Evolutionary conservation across 2,888 invertebrate species (phyloP).

Genomic region (Epicampocera succincta): DNA sequence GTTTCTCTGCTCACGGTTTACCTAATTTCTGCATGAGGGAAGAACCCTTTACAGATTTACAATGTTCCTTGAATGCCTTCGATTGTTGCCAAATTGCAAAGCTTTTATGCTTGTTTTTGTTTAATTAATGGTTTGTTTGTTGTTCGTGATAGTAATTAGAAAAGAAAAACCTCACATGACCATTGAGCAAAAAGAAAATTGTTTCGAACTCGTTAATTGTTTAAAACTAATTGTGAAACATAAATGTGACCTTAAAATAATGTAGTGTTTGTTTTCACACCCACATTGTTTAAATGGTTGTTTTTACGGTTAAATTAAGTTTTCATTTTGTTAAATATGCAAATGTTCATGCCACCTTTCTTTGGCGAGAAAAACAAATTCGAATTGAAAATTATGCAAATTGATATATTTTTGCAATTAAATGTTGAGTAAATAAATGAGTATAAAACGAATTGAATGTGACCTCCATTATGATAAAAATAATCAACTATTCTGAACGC

Average conservation of each 20-base stretch:
- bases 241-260: background rate
- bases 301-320: background rate
- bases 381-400: slow-evolving; percentile 17
- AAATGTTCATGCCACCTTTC: background rate
- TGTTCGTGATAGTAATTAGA: background rate
- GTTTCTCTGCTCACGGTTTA: background rate
- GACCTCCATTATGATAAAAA: too few species aligned
- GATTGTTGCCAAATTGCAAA: background rate
- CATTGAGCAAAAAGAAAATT: slow-evolving; percentile 15
- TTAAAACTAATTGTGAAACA: slow-evolving; percentile 2
- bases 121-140: slow-evolving; percentile 1
- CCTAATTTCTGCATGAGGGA: background rate
- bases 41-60: slow-evolving; percentile 2
- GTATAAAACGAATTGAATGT: background rate
- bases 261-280: background rate
- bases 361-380: background rate
- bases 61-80: background rate
- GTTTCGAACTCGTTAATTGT: too few species aligned
- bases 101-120: background rate
- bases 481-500: too few species aligned
- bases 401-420: background rate
- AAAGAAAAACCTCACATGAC: background rate
- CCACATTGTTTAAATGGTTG: background rate
- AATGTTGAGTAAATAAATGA: slow-evolving; percentile 14
- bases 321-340: slow-evolving; percentile 13